Evolutionary conservation across 2,113 vertebrate species (phyloP), one percentile per base, ranked within the genome.

Genomic region (Austrofundulus limnaeus): DNA sequence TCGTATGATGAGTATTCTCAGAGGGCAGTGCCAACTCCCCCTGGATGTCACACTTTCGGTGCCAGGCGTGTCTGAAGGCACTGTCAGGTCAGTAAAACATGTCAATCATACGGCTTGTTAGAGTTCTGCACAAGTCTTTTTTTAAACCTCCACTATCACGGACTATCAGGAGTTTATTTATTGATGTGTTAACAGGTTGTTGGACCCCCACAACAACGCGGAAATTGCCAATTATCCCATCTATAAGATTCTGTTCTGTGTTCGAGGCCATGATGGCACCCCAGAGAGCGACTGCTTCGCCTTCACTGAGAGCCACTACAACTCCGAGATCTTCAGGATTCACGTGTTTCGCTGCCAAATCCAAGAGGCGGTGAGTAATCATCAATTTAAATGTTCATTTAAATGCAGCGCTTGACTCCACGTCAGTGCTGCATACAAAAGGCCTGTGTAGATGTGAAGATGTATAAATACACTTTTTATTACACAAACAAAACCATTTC

Each of bases 281-380:
- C 91, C 93, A 3, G 97, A 98, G 90, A 97, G 95, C 1, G 97
- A 99, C 92, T 99, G 97, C 89, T 98, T 99, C 76, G 97, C 96
- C 79, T 99, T 99, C 87, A 99, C 97, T 6, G 97, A 99, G 90
- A 99, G 96, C 92, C 97, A 99, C 91, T 95, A 95, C 91, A 98
- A 98, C 37, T 91, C 97, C 0, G 97, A 98, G 81, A 96, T 99
- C 91, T 99, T 99, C 93, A 94, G 97, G 83, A 99, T 99, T 89
- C 97, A 99, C 0, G 97, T 98, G 89, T 99, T 98, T 86, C 95
- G 96, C 66, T 99, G 97, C 84, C 95, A 98, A 90, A 98, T 98
- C 89, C 96, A 95, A 88, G 96, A 99, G 88, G 97, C 96, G 88
- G 97, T 99, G 89, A 96, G 96, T 85, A 34, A 34, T 34, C 2